A percentile compares a stretch with the other conserved stretches of the same genome.
Conservation (phyloP, 30 jellyfish, hydroid and myxozoan species). For the Hydractinia symbiolongicarpus region DNA sequence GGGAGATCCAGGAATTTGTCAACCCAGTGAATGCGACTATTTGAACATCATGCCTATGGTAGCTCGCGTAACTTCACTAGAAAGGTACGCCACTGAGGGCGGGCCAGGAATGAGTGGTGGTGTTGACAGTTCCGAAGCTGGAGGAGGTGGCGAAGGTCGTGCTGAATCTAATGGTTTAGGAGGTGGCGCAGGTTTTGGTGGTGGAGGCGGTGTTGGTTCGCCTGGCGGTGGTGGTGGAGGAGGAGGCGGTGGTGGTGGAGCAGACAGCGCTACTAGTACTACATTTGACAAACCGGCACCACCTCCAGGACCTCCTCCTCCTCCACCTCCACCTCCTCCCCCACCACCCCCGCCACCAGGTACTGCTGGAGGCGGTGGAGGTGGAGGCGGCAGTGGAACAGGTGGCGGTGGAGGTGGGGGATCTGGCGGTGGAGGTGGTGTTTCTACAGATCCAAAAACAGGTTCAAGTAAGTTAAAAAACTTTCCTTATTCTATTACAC, state of each 20-base stretch:
- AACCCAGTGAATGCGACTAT: conserved; percentile 94
- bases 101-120: conserved; percentile 99
- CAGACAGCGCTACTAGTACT: conserved; percentile 37
- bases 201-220: conserved; percentile 96
- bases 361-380: conserved; percentile 18
- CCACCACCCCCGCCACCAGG: conserved; percentile 36
- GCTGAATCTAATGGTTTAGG: conserved; percentile 59
- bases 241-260: conserved; percentile 64
- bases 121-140: conserved; percentile 42
- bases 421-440: background rate
- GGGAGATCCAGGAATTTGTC: conserved; percentile 96
- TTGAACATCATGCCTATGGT: conserved; percentile 96
- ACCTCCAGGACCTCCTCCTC: conserved; percentile 62
- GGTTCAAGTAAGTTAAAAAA: no score
- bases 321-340: conserved; percentile 62
- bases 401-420: conserved; percentile 7
- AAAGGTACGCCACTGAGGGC: conserved; percentile 98
- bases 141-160: conserved; percentile 70
- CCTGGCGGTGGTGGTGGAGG: conserved; percentile 74
- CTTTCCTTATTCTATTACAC: no score
- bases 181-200: conserved; percentile 94
- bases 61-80: conserved; percentile 95
- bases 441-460: no score
- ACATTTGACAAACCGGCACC: conserved; percentile 47
- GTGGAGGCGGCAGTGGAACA: conserved; percentile 20